phyloP scores from a whole-genome alignment of 2,113 vertebrate genomes.

The Antidorcas marsupialis region DNA sequence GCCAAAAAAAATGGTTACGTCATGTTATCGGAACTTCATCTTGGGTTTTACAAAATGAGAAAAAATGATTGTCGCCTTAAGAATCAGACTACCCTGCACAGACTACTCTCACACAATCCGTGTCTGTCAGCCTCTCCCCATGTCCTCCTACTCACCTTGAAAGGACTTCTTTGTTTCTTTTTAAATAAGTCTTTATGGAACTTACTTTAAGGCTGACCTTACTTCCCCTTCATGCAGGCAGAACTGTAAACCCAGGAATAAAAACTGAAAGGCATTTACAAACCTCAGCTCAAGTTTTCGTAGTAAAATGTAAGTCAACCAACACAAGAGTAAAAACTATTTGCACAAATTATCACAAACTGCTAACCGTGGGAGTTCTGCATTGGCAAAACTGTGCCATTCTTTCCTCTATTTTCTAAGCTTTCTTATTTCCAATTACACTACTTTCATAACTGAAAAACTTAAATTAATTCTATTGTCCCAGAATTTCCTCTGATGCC shows the following conservation, averaged over 20 bases:
- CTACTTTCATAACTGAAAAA: not conserved
- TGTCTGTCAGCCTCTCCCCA: not conserved
- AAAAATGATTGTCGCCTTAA: not conserved
- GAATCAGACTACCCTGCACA: not conserved
- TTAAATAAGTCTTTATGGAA: not conserved
- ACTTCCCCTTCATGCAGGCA: not conserved
- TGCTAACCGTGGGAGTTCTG: not conserved
- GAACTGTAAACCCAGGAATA: not conserved
- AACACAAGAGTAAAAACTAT: not conserved
- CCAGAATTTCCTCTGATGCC: not conserved
- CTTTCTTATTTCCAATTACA: not conserved
- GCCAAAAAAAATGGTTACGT: not conserved
- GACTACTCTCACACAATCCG: not conserved
- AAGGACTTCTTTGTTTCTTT: not conserved
- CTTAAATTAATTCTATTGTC: not conserved
- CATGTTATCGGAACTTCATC: not conserved
- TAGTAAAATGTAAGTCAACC: not conserved
- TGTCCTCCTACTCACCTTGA: not conserved
- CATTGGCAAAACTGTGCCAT: not conserved
- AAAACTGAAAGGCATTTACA: not conserved
- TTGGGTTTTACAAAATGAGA: not conserved
- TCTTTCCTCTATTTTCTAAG: not conserved
- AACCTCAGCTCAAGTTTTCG: not conserved
- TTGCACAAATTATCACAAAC: not conserved
- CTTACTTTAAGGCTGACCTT: not conserved